Evolutionary conservation across 2,797 vertebrate genomes (phyloP).

Genomic region (Liasis olivaceus): DNA sequence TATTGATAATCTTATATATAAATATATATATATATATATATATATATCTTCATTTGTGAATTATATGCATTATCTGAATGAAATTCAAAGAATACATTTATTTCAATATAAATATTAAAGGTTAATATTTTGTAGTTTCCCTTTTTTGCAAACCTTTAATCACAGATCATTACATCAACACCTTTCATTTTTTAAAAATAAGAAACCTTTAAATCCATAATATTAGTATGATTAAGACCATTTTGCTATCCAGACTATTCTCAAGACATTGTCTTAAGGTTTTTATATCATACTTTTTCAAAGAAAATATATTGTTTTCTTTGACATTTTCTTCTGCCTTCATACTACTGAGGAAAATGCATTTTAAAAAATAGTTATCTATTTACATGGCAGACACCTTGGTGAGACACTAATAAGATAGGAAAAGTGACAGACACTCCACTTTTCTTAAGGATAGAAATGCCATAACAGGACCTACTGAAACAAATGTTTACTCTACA

Average conservation of each 20-base stretch:
- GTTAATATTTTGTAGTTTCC: conserved; percentile 67
- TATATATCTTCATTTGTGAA: conserved; percentile 46
- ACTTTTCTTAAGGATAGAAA: conserved; percentile 57
- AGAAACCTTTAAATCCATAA: conserved; percentile 46
- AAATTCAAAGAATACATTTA: conserved; percentile 62
- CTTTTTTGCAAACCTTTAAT: conserved; percentile 46
- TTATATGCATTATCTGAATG: conserved; percentile 28
- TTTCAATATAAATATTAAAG: conserved; percentile 67
- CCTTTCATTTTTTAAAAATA: conserved; percentile 54
- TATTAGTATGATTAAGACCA: conserved; percentile 62
- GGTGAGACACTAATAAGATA: conserved; percentile 67
- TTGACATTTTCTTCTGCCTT: conserved; percentile 72
- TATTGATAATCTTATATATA: conserved; percentile 52
- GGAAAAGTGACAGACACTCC: conserved; percentile 46
- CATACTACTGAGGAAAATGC: conserved; percentile 62
- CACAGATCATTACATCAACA: conserved; percentile 60
- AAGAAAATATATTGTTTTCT: conserved; percentile 72
- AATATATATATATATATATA: conserved; percentile 56
- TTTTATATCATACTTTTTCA: conserved; percentile 61
- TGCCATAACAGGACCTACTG: conserved; percentile 35
- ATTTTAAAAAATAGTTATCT: conserved; percentile 79
- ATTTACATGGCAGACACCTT: conserved; percentile 81
- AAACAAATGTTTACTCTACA: conserved; percentile 55
- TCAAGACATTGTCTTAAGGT: conserved; percentile 64
- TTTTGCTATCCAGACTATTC: conserved; percentile 68